A percentile compares a stretch with the other conserved stretches of the same genome.
phyloP scores from a whole-genome alignment of 2,888 invertebrate species.

The Cybosia mesomella region DNA sequence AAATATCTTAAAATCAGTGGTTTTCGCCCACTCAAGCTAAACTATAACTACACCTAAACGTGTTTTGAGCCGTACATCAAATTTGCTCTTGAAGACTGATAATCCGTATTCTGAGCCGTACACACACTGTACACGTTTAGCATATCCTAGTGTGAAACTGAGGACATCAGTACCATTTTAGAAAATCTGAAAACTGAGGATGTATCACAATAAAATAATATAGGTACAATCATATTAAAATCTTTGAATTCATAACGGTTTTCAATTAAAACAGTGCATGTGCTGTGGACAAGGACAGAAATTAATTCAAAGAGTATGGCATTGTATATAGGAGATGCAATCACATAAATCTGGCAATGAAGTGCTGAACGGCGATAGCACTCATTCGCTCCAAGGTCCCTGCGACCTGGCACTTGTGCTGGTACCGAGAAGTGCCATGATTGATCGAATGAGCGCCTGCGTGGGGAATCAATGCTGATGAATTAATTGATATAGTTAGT shows the following conservation, averaged over 20 bases:
- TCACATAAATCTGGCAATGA: conserved; percentile 12
- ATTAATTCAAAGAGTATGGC: not conserved
- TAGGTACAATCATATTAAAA: not conserved
- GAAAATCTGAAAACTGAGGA: too few relatives aligned
- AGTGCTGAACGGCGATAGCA: not conserved
- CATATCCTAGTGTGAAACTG: too few relatives aligned
- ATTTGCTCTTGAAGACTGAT: too few relatives aligned
- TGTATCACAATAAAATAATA: too few relatives aligned
- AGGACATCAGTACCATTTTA: too few relatives aligned
- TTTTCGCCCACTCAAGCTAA: too few relatives aligned
- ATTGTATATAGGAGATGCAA: not conserved
- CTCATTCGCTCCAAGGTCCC: conserved; percentile 9
- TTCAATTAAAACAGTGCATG: not conserved
- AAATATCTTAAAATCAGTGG: too few relatives aligned
- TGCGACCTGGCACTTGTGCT: not conserved
- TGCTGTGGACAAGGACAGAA: not conserved
- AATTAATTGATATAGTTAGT: not conserved
- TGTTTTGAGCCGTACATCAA: too few relatives aligned
- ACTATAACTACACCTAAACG: too few relatives aligned
- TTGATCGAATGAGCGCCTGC: not conserved
- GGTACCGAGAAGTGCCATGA: not conserved
- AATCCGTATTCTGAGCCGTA: too few relatives aligned
- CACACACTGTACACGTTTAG: too few relatives aligned
- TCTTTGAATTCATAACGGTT: not conserved
- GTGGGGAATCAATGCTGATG: not conserved